These are phyloP conservation scores for Pyrrhosoma nymphula DNA, from an alignment of 2,888 invertebrate species.

Conservation along the genomic window DNA sequence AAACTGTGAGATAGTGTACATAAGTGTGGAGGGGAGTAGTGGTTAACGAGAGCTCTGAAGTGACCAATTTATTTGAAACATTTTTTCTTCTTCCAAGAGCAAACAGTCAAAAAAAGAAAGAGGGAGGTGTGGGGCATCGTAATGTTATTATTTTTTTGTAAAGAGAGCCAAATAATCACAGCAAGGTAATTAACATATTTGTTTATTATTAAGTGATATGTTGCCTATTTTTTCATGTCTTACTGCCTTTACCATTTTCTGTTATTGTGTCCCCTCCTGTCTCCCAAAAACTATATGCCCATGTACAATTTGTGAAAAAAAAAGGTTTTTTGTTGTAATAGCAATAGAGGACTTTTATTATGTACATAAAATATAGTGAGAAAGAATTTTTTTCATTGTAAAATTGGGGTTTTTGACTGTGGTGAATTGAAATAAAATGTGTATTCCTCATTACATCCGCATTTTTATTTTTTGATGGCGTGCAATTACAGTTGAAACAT, in stretches of 20 bases:
- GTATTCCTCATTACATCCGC: slow-evolving; percentile 61
- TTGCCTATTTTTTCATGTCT: slow-evolving; percentile 63
- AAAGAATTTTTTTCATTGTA: slow-evolving; percentile 61
- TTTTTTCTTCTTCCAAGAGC: slow-evolving; percentile 47
- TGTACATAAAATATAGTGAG: slow-evolving; percentile 62
- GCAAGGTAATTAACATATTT: slow-evolving; percentile 58
- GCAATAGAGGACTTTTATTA: slow-evolving; percentile 47
- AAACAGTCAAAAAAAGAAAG: slow-evolving; percentile 17
- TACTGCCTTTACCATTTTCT: slow-evolving; percentile 29
- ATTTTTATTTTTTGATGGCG: neutral
- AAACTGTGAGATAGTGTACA: slow-evolving; percentile 50
- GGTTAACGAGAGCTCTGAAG: slow-evolving; percentile 6
- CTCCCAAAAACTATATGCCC: slow-evolving; percentile 9
- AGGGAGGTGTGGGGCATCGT: slow-evolving; percentile 58
- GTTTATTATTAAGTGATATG: slow-evolving; percentile 60
- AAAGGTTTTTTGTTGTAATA: slow-evolving; percentile 43
- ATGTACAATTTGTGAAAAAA: slow-evolving; percentile 57
- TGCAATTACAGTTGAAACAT: too few species aligned
- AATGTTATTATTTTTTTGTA: slow-evolving; percentile 47
- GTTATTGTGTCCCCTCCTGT: slow-evolving; percentile 28
- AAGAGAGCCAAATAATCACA: slow-evolving; percentile 60
- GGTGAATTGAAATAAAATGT: slow-evolving; percentile 69
- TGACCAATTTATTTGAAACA: slow-evolving; percentile 33
- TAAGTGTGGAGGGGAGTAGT: slow-evolving; percentile 4
- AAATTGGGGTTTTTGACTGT: slow-evolving; percentile 67